A percentile compares a stretch with the other conserved stretches of the same genome.
phyloP scores from a whole-genome alignment of 2,797 vertebrate genomes.

The Clarias platycephalus region DNA sequence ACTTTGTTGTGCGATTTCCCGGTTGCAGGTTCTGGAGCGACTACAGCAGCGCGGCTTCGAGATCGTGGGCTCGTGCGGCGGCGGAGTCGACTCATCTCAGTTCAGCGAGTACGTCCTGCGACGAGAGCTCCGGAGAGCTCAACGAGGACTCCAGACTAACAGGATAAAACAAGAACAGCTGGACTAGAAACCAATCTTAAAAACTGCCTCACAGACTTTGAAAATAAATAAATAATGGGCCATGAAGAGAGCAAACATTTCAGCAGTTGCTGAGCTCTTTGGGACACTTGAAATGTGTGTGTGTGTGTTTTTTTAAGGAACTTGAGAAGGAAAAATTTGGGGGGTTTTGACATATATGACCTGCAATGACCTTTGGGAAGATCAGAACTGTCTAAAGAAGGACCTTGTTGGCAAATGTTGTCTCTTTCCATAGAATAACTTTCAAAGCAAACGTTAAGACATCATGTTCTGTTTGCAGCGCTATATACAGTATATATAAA shows the following conservation, averaged over 20 bases:
- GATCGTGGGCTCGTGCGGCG: slow-evolving; percentile 93
- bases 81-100: slow-evolving; percentile 96
- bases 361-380: slow-evolving; percentile 56
- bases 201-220: slow-evolving; percentile 33
- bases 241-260: slow-evolving; percentile 71
- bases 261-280: slow-evolving; percentile 61
- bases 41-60: slow-evolving; percentile 96
- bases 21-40: slow-evolving; percentile 88
- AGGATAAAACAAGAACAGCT: slow-evolving; percentile 99
- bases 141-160: slow-evolving; percentile 90
- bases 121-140: slow-evolving; percentile 90
- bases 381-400: slow-evolving; percentile 68
- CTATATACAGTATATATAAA: slow-evolving; percentile 32
- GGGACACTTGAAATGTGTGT: background rate
- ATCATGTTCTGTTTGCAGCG: slow-evolving; percentile 30
- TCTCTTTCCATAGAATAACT: slow-evolving; percentile 68
- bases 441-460: slow-evolving; percentile 53
- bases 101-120: slow-evolving; percentile 98
- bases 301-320: slow-evolving; percentile 14
- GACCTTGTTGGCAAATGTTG: slow-evolving; percentile 30
- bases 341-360: slow-evolving; percentile 64
- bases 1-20: background rate
- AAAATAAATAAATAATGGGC: slow-evolving; percentile 32
- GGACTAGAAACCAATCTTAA: slow-evolving; percentile 79
- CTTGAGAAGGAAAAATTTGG: slow-evolving; percentile 23